These are phyloP conservation scores for Tachina grossa DNA, from an alignment of 2,888 invertebrate genomes.

Conservation along the genomic window DNA sequence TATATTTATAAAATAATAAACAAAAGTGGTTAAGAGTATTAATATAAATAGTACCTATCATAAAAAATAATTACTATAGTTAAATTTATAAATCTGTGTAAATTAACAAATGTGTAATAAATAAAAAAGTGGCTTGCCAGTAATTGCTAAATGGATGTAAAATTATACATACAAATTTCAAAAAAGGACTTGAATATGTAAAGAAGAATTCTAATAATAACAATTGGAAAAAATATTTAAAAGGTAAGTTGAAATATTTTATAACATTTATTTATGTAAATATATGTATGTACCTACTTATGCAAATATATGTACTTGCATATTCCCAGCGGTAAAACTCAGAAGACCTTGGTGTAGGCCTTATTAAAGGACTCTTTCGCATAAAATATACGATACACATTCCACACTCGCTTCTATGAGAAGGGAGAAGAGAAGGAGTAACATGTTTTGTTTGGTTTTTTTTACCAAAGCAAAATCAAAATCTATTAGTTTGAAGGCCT, in stretches of 20 bases:
- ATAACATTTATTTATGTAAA: too few relatives aligned
- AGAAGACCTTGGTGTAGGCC: too few relatives aligned
- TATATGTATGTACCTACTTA: too few relatives aligned
- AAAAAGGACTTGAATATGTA: neutral
- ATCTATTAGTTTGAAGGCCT: too few relatives aligned
- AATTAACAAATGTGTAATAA: conserved; percentile 24
- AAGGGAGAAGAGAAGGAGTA: too few relatives aligned
- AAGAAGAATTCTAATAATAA: neutral
- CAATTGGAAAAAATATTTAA: neutral
- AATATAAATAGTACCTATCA: conserved; percentile 3
- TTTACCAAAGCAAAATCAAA: too few relatives aligned
- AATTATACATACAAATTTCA: conserved; percentile 31
- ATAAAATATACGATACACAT: too few relatives aligned
- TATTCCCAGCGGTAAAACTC: too few relatives aligned
- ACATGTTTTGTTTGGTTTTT: too few relatives aligned
- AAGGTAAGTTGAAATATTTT: neutral
- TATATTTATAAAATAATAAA: conserved; percentile 1
- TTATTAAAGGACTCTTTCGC: too few relatives aligned
- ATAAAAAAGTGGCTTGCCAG: conserved; percentile 64
- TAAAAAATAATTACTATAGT: conserved; percentile 48
- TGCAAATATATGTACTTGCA: neutral
- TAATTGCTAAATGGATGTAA: conserved; percentile 63
- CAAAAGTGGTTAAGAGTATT: conserved; percentile 36
- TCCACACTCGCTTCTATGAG: too few relatives aligned
- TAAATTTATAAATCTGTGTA: conserved; percentile 66